Base-by-base conservation (phyloP, 2,888 invertebrate genomes). In the Hartigia nigra region DNA sequence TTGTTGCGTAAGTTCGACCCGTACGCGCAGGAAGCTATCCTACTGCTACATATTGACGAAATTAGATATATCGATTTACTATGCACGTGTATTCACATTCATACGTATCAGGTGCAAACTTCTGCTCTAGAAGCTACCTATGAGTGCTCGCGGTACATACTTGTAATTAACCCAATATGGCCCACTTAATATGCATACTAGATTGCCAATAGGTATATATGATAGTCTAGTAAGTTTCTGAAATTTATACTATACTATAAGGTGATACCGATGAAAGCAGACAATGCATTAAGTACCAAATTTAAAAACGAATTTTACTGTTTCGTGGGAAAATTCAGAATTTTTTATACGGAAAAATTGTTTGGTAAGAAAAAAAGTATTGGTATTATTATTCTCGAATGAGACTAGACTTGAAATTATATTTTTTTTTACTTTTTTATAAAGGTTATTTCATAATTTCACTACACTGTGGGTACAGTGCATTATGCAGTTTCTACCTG, bases 161-260 rank as follows among this genome's bases (percentile, higher is more conserved):
- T 81, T 83, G 55, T 87, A 88, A 88, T 88, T 87, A 87, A 84
- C 85, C 82, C 86, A 84, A 87, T 86, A 83, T 81, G 80, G 78
- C 79, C 82, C 85, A 86, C 86, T 87, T 82, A 82, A 80, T 79
- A 39, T 77, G 77, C 79, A 77, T 81, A 76, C 37, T 70, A 70
- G 31, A 23, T 55, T 55, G 55, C 9, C 23, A 23, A 55, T 55
- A 55, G 39, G 23, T 23, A 55, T 55, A 55, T 55, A 55, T 23
- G 23, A 23, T 55, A 55, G 14, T 23, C 39, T 55, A 9, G 39
- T 55, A 23, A 55, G 5, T 55, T 55, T 55, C 39, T 23, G 39
- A 55, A 55, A 55, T 55, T 55, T 55, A 2, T 23, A 55, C 14
- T 55, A 55, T 55, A 55, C 39, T 55, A 55, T 55, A 55, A 5